These are phyloP conservation scores for Dryobotodes eremita DNA, from an alignment of 2,888 invertebrate species.

Conservation along the genomic window DNA sequence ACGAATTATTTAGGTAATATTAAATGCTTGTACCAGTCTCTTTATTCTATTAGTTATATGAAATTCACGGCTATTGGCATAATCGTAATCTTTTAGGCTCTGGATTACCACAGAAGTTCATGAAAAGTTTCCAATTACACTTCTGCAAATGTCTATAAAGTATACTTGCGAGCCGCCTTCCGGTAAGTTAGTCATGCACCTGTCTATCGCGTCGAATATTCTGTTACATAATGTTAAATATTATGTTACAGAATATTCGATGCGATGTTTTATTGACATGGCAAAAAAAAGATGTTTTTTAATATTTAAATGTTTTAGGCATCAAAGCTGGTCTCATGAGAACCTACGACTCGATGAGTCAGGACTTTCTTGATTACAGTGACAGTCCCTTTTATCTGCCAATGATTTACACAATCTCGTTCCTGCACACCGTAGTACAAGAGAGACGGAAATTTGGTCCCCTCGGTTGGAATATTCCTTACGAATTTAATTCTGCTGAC, in stretches of 20 bases:
- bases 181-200: slow-evolving; percentile 84
- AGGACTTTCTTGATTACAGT: slow-evolving; percentile 96
- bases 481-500: slow-evolving; percentile 97
- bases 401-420: slow-evolving; percentile 95
- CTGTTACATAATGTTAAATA: not conserved
- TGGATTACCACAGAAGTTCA: slow-evolving; percentile 98
- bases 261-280: not conserved
- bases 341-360: slow-evolving; percentile 95
- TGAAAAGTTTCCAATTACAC: slow-evolving; percentile 94
- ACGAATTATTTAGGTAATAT: slow-evolving; percentile 85
- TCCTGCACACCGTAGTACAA: slow-evolving; percentile 96
- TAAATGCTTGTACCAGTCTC: not conserved
- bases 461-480: slow-evolving; percentile 98
- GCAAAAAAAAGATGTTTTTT: not conserved
- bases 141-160: slow-evolving; percentile 96
- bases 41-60: not conserved
- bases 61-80: not conserved
- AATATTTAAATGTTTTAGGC: slow-evolving; percentile 84
- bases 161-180: slow-evolving; percentile 97
- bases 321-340: slow-evolving; percentile 95
- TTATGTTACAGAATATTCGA: too few species aligned
- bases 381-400: slow-evolving; percentile 95
- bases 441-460: slow-evolving; percentile 96
- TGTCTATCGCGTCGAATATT: slow-evolving; percentile 72
- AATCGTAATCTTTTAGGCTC: slow-evolving; percentile 87